Evolutionary conservation across 1,140 invertebrate species (phyloP).

Genomic region (Diorhabda carinulata): DNA sequence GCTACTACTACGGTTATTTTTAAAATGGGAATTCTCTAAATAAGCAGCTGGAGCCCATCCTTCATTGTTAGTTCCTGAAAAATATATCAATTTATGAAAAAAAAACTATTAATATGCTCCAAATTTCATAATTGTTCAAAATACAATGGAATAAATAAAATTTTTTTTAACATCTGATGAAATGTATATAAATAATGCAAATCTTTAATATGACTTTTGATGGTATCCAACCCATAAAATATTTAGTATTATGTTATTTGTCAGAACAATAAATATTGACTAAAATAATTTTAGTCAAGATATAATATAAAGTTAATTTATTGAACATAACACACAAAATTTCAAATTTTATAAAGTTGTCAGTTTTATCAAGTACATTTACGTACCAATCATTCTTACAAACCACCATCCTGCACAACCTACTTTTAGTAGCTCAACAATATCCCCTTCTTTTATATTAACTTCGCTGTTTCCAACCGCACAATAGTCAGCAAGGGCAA

Average conservation of each 20-base stretch:
- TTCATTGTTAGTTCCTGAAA: conserved; percentile 63
- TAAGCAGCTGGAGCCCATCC: conserved; percentile 95
- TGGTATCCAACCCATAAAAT: neutral
- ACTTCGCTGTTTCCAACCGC: conserved; percentile 85
- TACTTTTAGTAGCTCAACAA: conserved; percentile 81
- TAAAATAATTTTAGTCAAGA: neutral
- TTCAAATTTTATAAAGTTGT: neutral
- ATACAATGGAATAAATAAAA: neutral
- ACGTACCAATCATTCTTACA: conserved; percentile 73
- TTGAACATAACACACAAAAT: neutral
- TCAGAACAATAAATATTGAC: neutral
- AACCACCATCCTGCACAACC: conserved; percentile 96
- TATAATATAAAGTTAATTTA: neutral
- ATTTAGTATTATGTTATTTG: neutral
- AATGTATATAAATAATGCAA: neutral
- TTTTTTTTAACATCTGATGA: neutral
- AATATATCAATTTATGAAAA: conserved; percentile 20
- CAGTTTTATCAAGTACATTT: neutral
- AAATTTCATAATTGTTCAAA: conserved; percentile 7
- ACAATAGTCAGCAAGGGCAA: conserved; percentile 87
- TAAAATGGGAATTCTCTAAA: conserved; percentile 72
- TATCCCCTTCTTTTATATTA: conserved; percentile 82
- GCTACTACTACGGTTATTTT: conserved; percentile 58
- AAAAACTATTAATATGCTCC: neutral
- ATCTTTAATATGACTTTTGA: conserved; percentile 8